phyloP scores from a whole-genome alignment of 2,888 invertebrate genomes.

The Schizaphis graminum region DNA sequence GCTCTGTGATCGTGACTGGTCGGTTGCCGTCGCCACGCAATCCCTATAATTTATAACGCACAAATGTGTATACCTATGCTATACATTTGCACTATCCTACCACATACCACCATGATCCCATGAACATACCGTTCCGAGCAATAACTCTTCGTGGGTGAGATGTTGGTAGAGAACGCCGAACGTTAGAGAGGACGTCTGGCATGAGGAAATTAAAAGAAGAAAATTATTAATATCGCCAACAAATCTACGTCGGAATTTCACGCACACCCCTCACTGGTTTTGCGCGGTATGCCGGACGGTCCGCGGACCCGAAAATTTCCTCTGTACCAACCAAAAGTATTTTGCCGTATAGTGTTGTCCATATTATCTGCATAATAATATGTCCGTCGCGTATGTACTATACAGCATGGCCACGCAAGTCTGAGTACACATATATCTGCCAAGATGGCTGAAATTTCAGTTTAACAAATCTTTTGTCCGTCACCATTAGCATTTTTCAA shows the following conservation, averaged over 20 bases:
- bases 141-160: conserved; percentile 24
- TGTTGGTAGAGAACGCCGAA: background rate
- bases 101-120: background rate
- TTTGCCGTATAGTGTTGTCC: background rate
- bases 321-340: background rate
- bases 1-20: background rate
- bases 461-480: background rate
- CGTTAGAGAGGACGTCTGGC: conserved; percentile 20
- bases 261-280: background rate
- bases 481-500: too few relatives aligned
- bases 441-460: background rate
- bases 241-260: conserved; percentile 57
- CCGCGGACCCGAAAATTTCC: background rate
- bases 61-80: background rate
- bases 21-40: background rate
- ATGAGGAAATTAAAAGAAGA: conserved; percentile 58
- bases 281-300: background rate
- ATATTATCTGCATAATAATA: background rate
- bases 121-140: conserved; percentile 35
- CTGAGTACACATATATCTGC: background rate
- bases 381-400: background rate
- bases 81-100: background rate
- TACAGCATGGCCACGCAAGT: background rate
- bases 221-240: conserved; percentile 61
- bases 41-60: background rate